These are phyloP conservation scores for Ditula angustiorana DNA, from an alignment of 2,888 invertebrate species.

Conservation along the genomic window DNA sequence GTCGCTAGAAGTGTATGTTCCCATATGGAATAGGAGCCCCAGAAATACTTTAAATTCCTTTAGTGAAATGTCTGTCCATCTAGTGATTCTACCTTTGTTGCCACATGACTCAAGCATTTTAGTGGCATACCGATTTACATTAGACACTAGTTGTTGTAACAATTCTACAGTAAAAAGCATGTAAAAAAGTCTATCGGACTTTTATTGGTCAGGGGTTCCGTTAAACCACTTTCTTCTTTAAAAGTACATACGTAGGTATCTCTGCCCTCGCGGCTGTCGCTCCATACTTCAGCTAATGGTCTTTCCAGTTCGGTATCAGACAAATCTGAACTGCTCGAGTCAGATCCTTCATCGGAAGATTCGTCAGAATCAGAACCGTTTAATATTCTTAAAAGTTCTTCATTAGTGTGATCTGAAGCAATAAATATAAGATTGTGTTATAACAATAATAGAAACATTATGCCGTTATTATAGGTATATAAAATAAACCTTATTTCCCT, in stretches of 20 bases:
- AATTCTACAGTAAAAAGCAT: slow-evolving; percentile 7
- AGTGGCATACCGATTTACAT: slow-evolving; percentile 5
- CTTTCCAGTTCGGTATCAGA: background rate
- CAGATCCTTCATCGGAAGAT: background rate
- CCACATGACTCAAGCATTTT: background rate
- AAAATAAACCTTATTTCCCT: no score
- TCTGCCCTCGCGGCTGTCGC: background rate
- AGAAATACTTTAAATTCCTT: background rate
- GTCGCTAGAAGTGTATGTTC: background rate
- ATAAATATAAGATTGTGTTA: background rate
- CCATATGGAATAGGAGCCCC: slow-evolving; percentile 14
- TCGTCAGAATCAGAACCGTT: background rate
- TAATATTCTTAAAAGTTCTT: background rate
- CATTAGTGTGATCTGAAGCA: background rate
- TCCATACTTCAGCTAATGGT: background rate
- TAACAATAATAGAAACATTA: background rate
- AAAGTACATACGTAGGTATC: background rate
- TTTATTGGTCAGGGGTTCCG: background rate
- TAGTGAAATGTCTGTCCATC: slow-evolving; percentile 2
- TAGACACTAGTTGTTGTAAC: background rate
- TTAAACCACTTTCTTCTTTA: background rate
- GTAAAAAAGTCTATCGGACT: no score
- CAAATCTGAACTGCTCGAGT: background rate
- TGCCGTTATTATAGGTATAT: background rate
- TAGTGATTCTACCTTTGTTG: background rate